Evolutionary conservation across 37 sponge, comb jelly and placozoan genomes (phyloP), one percentile per base, ranked within the genome.

Genomic region (Theonella swinhoei): DNA sequence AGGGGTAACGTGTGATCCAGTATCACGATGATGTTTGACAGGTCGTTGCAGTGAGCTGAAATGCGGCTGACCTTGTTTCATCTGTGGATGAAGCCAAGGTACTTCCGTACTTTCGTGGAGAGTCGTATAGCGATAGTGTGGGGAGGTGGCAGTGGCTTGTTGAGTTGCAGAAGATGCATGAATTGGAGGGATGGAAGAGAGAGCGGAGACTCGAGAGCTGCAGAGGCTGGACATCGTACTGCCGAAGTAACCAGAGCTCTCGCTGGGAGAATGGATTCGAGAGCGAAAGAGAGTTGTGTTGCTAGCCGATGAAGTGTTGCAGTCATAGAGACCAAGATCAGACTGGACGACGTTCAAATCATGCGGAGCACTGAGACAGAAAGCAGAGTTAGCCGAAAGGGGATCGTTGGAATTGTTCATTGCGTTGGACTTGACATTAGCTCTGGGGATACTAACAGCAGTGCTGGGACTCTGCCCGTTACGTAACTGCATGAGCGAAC

Each of bases 281-380:
- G 39, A 39, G 14, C 71, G 74, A 4, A 82, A 76, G 0, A 75
- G 31, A 68, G 42, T 82, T 19, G 76, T 65, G 24, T 35, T 40
- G 41, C 72, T 39, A 30, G 61, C 64, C 0, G 58, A 40, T 2
- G 30, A 34, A 0, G 31, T 72, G 8, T 76, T 61, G 65, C 31
- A 85, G 41, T 85, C 78, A 28, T 85, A 87, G 24, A 87, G 75
- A 2, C 87, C 87, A 1, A 87, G 38, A 33, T 87, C 87, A 25
- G 83, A 82, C 34, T 69, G 78, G 0, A 82, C 72, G 0, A 76
- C 88, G 54, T 47, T 47, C 54, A 47, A 47, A 29, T 88, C 88
- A 22, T 67, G 43, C 20, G 88, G 82, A 3, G 83, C 83, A 69
- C 71, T 77, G 43, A 81, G 59, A 34, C 77, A 76, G 36, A 68